Percentiles rank a stretch among this genome's conserved stretches.
phyloP scores from a whole-genome alignment of 2,888 invertebrate species.

The Cantharis rustica region DNA sequence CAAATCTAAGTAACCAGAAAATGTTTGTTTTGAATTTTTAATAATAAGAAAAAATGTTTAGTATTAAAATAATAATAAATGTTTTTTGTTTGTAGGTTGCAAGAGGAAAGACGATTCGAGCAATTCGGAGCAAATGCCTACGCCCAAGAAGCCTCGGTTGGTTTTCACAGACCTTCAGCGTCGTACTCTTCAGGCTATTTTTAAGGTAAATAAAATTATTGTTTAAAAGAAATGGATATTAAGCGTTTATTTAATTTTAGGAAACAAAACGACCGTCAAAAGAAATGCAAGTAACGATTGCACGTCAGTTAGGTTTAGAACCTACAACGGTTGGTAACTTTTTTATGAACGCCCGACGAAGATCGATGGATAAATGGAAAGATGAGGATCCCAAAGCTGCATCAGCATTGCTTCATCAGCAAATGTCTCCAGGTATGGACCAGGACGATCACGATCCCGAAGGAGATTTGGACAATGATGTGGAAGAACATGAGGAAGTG shows the following conservation, averaged over 20 bases:
- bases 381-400: slow-evolving; percentile 81
- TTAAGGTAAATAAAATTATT: slow-evolving; percentile 74
- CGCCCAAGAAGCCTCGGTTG: slow-evolving; percentile 98
- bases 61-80: background rate
- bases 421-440: slow-evolving; percentile 56
- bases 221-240: background rate
- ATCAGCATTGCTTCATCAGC: slow-evolving; percentile 53
- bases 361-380: slow-evolving; percentile 98
- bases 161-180: slow-evolving; percentile 99
- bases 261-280: slow-evolving; percentile 99
- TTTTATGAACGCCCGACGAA: slow-evolving; percentile 99
- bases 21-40: background rate
- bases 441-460: slow-evolving; percentile 56
- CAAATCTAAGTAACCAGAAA: background rate
- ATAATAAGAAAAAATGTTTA: background rate
- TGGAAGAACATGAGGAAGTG: slow-evolving; percentile 63
- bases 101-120: slow-evolving; percentile 89
- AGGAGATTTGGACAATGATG: slow-evolving; percentile 59
- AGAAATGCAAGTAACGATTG: slow-evolving; percentile 99
- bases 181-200: slow-evolving; percentile 99
- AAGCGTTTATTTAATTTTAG: slow-evolving; percentile 54
- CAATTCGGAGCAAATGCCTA: slow-evolving; percentile 80
- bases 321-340: slow-evolving; percentile 99
- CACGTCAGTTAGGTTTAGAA: slow-evolving; percentile 93
- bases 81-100: slow-evolving; percentile 69